A percentile compares a stretch with the other conserved stretches of the same genome.
phyloP scores from a whole-genome alignment of 2,888 invertebrate species.

The Halictus quadricinctus region DNA sequence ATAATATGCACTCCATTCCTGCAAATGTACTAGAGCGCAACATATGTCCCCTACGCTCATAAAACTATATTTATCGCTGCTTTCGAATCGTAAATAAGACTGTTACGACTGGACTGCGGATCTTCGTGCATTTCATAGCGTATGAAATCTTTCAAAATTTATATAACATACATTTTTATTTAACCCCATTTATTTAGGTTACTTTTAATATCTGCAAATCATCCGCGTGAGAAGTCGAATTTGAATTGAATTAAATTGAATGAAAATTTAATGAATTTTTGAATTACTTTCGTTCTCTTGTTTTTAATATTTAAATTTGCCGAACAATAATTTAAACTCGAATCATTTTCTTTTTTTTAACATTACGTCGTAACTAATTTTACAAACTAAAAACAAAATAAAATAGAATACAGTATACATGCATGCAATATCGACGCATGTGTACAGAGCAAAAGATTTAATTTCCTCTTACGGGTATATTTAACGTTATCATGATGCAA shows the following conservation, averaged over 20 bases:
- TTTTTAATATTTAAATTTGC: not conserved
- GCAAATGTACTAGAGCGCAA: not conserved
- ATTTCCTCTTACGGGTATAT: not conserved
- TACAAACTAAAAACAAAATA: not conserved
- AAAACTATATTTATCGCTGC: conserved; percentile 1
- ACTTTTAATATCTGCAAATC: not conserved
- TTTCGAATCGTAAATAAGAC: not conserved
- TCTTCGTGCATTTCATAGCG: not conserved
- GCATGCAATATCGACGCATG: not conserved
- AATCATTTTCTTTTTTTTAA: not conserved
- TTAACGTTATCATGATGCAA: not conserved
- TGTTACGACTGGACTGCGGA: not conserved
- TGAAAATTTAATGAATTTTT: too few species aligned
- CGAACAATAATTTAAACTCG: not conserved
- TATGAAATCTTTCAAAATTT: not conserved
- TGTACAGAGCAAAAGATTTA: not conserved
- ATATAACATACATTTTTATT: not conserved
- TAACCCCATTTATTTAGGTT: not conserved
- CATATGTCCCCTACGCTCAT: not conserved
- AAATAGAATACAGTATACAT: not conserved
- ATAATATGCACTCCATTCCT: not conserved
- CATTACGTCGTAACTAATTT: not conserved
- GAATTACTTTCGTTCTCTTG: not conserved
- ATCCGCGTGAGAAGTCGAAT: too few species aligned
- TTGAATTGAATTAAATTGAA: not conserved